phyloP scores from a whole-genome alignment of 1,140 invertebrate species.

The Drosophila sp. region DNA sequence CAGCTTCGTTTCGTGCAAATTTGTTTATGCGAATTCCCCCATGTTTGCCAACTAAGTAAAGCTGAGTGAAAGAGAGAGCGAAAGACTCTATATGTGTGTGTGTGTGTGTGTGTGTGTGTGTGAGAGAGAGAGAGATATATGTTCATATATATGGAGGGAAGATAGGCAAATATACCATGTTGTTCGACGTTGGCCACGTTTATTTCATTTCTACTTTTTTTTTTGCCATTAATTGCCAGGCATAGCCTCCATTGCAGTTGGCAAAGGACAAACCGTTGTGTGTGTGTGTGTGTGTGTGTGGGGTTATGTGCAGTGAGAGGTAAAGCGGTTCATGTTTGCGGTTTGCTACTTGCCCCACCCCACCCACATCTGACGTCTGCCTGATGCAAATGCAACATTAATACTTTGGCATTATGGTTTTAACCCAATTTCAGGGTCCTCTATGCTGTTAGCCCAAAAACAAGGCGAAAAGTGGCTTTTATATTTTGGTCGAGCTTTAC shows the following conservation, averaged over 20 bases:
- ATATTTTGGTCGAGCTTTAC: slow-evolving; percentile 41
- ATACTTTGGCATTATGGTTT: slow-evolving; percentile 72
- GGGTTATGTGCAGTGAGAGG: slow-evolving; percentile 25
- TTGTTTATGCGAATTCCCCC: slow-evolving; percentile 69
- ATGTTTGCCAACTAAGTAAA: slow-evolving; percentile 37
- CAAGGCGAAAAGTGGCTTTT: slow-evolving; percentile 21
- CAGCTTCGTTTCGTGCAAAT: slow-evolving; percentile 69
- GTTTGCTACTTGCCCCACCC: slow-evolving; percentile 24
- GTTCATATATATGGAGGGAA: background rate
- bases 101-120: background rate
- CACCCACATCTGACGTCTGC: slow-evolving; percentile 2
- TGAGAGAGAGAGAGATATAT: slow-evolving; percentile 9
- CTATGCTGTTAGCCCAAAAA: slow-evolving; percentile 36
- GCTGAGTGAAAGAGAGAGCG: slow-evolving; percentile 1
- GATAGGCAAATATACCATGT: slow-evolving; percentile 46
- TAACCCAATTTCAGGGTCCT: slow-evolving; percentile 69
- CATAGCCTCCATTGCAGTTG: slow-evolving; percentile 25
- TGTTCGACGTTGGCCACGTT: slow-evolving; percentile 48
- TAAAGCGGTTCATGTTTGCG: slow-evolving; percentile 49
- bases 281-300: slow-evolving; percentile 19
- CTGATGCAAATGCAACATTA: slow-evolving; percentile 57
- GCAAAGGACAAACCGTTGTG: slow-evolving; percentile 21
- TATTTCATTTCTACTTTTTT: slow-evolving; percentile 11
- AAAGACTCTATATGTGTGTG: background rate
- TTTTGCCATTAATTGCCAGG: slow-evolving; percentile 62